Percentiles rank a stretch among this genome's conserved stretches.
These are phyloP conservation scores for Pammene aurita DNA, from an alignment of 2,888 invertebrate species.

Conservation along the genomic window DNA sequence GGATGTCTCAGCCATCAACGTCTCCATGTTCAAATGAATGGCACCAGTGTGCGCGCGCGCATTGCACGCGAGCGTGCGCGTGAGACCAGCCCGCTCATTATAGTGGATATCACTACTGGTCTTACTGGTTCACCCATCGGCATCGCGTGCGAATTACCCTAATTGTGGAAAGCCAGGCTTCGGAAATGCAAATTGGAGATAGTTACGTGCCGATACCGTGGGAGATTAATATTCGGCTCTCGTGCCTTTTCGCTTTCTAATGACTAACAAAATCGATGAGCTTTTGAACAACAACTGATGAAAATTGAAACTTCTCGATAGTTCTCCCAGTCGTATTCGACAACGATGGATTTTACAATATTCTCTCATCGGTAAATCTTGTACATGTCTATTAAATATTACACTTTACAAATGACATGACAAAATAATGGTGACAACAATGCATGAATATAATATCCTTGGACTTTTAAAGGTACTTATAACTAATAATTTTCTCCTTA, in stretches of 20 bases:
- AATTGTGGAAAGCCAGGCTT: slow-evolving; percentile 73
- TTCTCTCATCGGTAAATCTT: not conserved
- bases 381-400: not conserved
- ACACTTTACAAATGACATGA: too few relatives aligned
- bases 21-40: not conserved
- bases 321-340: not conserved
- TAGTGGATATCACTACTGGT: slow-evolving; percentile 74
- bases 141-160: slow-evolving; percentile 73
- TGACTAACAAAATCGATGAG: slow-evolving; percentile 28
- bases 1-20: not conserved
- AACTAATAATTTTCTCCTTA: too few relatives aligned
- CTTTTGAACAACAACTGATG: slow-evolving; percentile 19
- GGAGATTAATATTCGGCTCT: slow-evolving; percentile 48
- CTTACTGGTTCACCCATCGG: slow-evolving; percentile 63
- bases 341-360: not conserved
- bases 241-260: slow-evolving; percentile 40
- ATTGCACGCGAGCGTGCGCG: slow-evolving; percentile 63
- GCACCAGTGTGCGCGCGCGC: slow-evolving; percentile 43
- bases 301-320: not conserved
- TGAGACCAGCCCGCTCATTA: slow-evolving; percentile 72
- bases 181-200: slow-evolving; percentile 73
- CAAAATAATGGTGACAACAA: too few relatives aligned
- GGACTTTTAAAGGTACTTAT: too few relatives aligned
- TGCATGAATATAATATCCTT: too few relatives aligned
- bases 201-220: slow-evolving; percentile 54